Conservation (phyloP, 2,113 vertebrate species). For the Dipodomys spectabilis region DNA sequence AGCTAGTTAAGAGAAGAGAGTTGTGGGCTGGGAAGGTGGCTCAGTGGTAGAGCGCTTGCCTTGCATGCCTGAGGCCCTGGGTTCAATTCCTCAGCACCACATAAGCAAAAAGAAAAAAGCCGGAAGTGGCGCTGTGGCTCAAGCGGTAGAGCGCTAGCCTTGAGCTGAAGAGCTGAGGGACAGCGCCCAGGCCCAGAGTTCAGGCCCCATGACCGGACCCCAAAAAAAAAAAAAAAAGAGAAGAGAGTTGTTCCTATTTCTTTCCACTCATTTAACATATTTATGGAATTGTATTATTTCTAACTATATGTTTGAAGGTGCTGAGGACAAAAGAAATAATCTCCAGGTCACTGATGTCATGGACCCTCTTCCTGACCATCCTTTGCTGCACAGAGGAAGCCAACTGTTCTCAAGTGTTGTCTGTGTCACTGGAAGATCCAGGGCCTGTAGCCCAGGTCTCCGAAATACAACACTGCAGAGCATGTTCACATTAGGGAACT, state of each 20-base stretch:
- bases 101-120: too few species aligned
- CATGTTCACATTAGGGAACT: neutral
- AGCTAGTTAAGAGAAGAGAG: too few species aligned
- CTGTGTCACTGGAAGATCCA: neutral
- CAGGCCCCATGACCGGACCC: too few species aligned
- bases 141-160: too few species aligned
- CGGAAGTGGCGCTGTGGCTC: too few species aligned
- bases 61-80: too few species aligned
- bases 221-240: too few species aligned
- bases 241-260: neutral
- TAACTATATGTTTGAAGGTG: neutral
- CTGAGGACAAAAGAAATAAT: neutral
- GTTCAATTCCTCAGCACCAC: too few species aligned
- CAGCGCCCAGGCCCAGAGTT: too few species aligned
- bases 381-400: neutral
- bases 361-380: neutral
- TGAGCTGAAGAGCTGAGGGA: too few species aligned
- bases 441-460: neutral
- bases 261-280: neutral
- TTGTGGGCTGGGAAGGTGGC: too few species aligned
- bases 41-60: too few species aligned
- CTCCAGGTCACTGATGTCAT: neutral
- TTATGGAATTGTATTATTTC: neutral
- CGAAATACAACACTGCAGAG: accelerated
- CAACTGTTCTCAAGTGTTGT: neutral